Evolutionary conservation across 2,797 vertebrate species (phyloP), one percentile per base, ranked within the genome.

Genomic region (Epinephelus awoara): DNA sequence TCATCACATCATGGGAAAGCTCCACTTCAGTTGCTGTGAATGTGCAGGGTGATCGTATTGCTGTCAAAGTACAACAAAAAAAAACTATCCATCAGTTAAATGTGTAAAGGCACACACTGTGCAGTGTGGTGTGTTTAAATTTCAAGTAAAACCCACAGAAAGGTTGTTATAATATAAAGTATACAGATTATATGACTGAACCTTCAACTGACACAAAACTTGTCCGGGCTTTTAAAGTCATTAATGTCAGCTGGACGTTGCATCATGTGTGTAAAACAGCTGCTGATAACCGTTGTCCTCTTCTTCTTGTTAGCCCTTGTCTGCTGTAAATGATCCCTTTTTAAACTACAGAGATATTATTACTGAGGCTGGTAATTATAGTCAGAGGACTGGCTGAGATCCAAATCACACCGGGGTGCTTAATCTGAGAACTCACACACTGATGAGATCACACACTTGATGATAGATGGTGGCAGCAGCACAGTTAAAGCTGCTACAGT

Each of bases 1-100:
- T 80, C 72, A 84, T 89, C 67, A 83, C 67, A 70, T 88, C 83
- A 80, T 91, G 91, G 91, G 87, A 93, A 92, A 84, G 72, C 73
- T 83, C 38, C 79, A 78, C 76, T 85, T 78, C 58, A 84, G 52
- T 80, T 65, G 75, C 75, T 74, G 40, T 73, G 67, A 75, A 66
- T 73, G 61, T 75, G 61, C 50, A 55, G 5, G 38, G 67, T n/a
- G 72, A 90, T 93, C 84, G 1, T 65, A 6, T 93, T 93, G 62
- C 88, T 85, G 61, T 82, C 89, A 92, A 89, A 93, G 86, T 90
- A 69, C 86, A 89, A 79, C 80, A 73, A 15, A 56, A 49, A 61
- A 69, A 17, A 44, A 23, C 21, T 13, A 72, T 68, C 55, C 34
- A 71, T 17, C 38, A 27, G 21, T 18, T 40, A 2, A 55, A 44